Conservation (phyloP, 2,113 vertebrate species). For the Bufo bufo region DNA sequence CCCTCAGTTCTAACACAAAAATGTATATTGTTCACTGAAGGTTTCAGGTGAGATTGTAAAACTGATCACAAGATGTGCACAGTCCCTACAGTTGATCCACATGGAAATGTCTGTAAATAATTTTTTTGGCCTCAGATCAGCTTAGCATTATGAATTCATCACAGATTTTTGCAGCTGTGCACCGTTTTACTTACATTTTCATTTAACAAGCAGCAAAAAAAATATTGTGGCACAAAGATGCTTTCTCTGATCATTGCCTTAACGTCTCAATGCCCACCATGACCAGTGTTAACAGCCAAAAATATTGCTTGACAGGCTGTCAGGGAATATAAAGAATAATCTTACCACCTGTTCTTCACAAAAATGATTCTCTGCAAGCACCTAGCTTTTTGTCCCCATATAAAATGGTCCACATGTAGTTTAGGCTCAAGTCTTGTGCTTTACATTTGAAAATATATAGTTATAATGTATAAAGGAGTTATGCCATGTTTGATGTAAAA, state of each 20-base stretch:
- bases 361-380: slow-evolving; percentile 35
- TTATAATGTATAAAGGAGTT: too few species aligned
- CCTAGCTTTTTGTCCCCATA: slow-evolving; percentile 23
- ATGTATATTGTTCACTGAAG: neutral
- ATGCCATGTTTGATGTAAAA: too few species aligned
- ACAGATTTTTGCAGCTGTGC: slow-evolving; percentile 33
- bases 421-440: neutral
- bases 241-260: slow-evolving; percentile 48
- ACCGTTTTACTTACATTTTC: slow-evolving; percentile 36
- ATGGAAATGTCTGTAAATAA: slow-evolving; percentile 25
- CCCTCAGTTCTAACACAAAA: neutral
- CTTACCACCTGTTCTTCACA: slow-evolving; percentile 44
- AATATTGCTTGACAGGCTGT: slow-evolving; percentile 50
- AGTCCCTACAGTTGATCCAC: slow-evolving; percentile 14
- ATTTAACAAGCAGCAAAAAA: slow-evolving; percentile 34
- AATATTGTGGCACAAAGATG: slow-evolving; percentile 42
- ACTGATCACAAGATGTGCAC: neutral
- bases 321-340: slow-evolving; percentile 43
- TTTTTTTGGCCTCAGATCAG: neutral
- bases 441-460: neutral
- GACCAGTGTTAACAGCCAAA: slow-evolving; percentile 53
- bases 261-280: slow-evolving; percentile 44
- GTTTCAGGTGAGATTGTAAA: neutral
- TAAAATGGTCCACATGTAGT: neutral
- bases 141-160: slow-evolving; percentile 26